Evolutionary conservation across 2,113 vertebrate genomes (phyloP), one percentile per base, ranked within the genome.

Genomic region (Chunga burmeisteri): DNA sequence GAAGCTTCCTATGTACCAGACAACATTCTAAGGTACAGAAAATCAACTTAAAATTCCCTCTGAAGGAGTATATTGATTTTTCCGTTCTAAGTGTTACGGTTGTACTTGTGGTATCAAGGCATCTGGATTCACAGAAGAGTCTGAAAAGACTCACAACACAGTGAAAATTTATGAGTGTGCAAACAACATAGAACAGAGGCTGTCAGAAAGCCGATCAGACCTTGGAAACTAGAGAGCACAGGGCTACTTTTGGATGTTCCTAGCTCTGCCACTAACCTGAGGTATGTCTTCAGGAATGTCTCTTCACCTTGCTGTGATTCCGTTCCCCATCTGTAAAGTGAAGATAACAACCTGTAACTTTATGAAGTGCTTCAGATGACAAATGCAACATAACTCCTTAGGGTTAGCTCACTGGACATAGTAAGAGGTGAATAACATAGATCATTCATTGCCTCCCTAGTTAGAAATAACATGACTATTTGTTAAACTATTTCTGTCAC

Each of bases 281-380:
- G 52, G 44, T 52, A 55, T 2, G 6, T 75, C 67, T 56, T 81
- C 0, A 0, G 56, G 49, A 44, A 49, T 4, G 11, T 42, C 27
- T 83, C 32, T 40, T 81, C 75, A 62, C 13, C 67, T 66, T 61
- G 16, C 52, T 79, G 26, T 32, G 63, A 72, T 27, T 86, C 59
- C 30, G 20, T n/a, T 79, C 23, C n/a, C 47, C 78, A 66, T 42
- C 66, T 77, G 27, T 52, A 66, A 88, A 85, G 46, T 29, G 36
- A 91, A 46, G 17, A 62, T 26, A 91, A 75, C 7, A 90, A 67
- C 9, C 26, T 6, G 7, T 71, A 46, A 65, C 38, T 78, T 62
- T 25, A 40, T n/a, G 46, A 72, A 73, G 49, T 38, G 22, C 40
- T 75, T 82, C 53, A 65, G 62, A 38, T 29, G 23, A 66, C 34